phyloP scores from a whole-genome alignment of 2,113 vertebrate genomes.

The Crotalus helleri region DNA sequence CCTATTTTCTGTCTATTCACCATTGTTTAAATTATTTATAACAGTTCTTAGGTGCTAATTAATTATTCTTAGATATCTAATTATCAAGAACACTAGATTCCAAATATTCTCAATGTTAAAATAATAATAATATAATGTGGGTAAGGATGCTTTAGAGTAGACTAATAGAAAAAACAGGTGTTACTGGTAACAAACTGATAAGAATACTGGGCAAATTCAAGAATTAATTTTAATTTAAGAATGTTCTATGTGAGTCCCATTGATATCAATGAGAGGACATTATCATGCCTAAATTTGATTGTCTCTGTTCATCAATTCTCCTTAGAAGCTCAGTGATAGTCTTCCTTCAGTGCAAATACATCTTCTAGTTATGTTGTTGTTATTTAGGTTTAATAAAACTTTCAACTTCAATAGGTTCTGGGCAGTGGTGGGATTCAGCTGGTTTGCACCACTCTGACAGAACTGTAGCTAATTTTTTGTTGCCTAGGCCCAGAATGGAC shows the following conservation, averaged over 20 bases:
- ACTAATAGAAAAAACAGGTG: neutral
- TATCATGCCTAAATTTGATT: neutral
- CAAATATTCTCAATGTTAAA: neutral
- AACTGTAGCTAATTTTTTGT: too few species aligned
- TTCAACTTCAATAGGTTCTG: neutral
- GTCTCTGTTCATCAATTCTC: neutral
- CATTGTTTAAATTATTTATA: neutral
- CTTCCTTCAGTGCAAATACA: neutral
- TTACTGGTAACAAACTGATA: neutral
- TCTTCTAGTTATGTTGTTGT: neutral
- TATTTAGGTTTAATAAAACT: neutral
- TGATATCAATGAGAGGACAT: neutral
- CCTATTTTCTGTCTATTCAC: neutral
- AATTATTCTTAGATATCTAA: neutral
- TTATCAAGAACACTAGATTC: neutral
- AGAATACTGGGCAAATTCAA: neutral
- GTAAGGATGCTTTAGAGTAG: neutral
- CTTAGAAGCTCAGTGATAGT: neutral
- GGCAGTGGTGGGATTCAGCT: too few species aligned
- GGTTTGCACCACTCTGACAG: too few species aligned
- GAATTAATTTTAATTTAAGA: neutral
- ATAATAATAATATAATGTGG: neutral
- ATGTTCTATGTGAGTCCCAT: neutral
- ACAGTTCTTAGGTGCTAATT: neutral
- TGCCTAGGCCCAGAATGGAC: too few species aligned